Base-by-base conservation (phyloP, 2,113 vertebrate genomes). In the Beaufortia kweichowensis region DNA sequence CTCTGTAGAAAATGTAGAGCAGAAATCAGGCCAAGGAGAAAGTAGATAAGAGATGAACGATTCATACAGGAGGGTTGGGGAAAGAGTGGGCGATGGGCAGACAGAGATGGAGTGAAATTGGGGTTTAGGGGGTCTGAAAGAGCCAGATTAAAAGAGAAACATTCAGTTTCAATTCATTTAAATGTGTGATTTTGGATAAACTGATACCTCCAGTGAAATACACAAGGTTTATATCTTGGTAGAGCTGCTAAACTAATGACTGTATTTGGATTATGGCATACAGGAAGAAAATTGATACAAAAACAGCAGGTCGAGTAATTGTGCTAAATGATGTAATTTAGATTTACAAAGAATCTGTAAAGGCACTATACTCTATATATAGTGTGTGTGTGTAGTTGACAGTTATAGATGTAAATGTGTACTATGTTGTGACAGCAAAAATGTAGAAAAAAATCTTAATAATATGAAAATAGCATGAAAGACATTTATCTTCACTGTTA, bases 1-100 rank as follows among this genome's bases (percentile, higher is more conserved):
- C 24, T 33, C 69, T 46, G 33, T 48, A 6, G 61, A 29, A n/a
- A 31, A 60, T 66, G 39, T 50, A 35, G 48, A 72, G 77, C 43
- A 72, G 77, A 79, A 72, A 72, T 64, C 68, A 79, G 48, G 68
- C 60, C 77, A 59, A 65, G 76, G 55, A 78, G 57, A 78, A 63
- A 63, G 66, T 17, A 41, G 75, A 78, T 70, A 68, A 70, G 41
- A 72, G 19, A 63, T 41, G 63, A 19, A 56, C 3, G 69, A 6
- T 66, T 19, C 71, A 14, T 33, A 59, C 53, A 59, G 33, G 55
- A 50, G 55, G 60, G 68, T 67, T 26, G 68, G 24, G 55, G 56
- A 46, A 33, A 57, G 41, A 55, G 19, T 35, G 59, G 31, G 60
- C 17, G 31, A 72, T 66, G 56, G 24, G 66, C 64, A 65, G 28